Evolutionary conservation across 1,140 invertebrate species (phyloP), one percentile per base, ranked within the genome.

Genomic region (Phthorimaea operculella): DNA sequence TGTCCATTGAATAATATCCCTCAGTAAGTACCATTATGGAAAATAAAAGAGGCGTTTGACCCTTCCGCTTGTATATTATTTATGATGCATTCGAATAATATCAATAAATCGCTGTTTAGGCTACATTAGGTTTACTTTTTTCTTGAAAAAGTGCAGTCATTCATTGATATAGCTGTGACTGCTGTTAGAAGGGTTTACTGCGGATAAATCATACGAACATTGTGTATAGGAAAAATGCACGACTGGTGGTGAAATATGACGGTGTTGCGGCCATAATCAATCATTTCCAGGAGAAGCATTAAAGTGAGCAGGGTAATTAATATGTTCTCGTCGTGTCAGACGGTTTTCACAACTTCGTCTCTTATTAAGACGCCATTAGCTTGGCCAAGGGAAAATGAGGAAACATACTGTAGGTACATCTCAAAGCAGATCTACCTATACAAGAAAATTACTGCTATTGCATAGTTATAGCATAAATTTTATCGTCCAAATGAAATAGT

Each of bases 71-170:
- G 68, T 70, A 52, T 70, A 64, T 75, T 79, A 79, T 79, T 77
- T 79, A 77, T 75, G 64, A 58, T 60, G 57, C 39, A 60, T 42
- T 49, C 55, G 59, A 70, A 71, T 67, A 72, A 75, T 74, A 72
- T 72, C 76, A 68, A 79, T 79, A 77, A 72, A 74, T 77, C 57
- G 57, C 56, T 60, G 64, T 70, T 74, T 70, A 70, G 60, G 74
- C 62, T 71, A 71, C 74, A 75, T 79, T 76, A 72, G 70, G 58
- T 66, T 58, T 50, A 42, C 54, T 56, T 50, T 55, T 56, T 56
- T 56, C 16, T 50, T 21, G 54, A 18, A 51, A 28, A 50, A 28
- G 28, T 34, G 21, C 21, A 28, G 21, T 28, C 6, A 28, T 28
- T 28, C 21, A 28, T 28, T 28, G 21, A 28, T 28, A 28, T 28